phyloP scores from a whole-genome alignment of 2,797 vertebrate species.

The Megalops cyprinoides region DNA sequence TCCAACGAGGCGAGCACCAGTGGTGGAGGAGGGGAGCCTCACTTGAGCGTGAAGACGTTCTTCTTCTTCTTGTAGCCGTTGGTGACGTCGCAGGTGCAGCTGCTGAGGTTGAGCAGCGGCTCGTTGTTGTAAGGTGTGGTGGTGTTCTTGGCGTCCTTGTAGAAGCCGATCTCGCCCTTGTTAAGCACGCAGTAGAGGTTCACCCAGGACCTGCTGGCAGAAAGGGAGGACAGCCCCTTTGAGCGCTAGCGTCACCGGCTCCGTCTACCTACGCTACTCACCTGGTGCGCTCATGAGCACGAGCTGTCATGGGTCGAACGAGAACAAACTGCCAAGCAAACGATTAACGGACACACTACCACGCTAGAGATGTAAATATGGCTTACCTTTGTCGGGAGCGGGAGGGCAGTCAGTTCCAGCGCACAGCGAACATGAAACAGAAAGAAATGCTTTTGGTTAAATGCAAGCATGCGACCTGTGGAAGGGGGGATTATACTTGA shows the following conservation, averaged over 20 bases:
- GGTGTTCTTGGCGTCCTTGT: conserved; percentile 89
- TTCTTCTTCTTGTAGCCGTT: conserved; percentile 97
- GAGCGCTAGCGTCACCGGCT: conserved; percentile 24
- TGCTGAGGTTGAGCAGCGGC: conserved; percentile 82
- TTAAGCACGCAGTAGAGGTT: conserved; percentile 94
- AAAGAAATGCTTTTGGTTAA: conserved; percentile 65
- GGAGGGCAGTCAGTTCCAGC: conserved; percentile 62
- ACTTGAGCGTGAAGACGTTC: conserved; percentile 96
- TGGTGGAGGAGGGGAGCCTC: conserved; percentile 37
- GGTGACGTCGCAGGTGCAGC: conserved; percentile 85
- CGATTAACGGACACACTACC: conserved; percentile 52
- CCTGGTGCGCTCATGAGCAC: conserved; percentile 67
- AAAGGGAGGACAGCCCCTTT: conserved; percentile 14
- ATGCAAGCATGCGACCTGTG: conserved; percentile 41
- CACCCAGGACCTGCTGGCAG: conserved; percentile 88
- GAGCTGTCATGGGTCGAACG: conserved; percentile 57
- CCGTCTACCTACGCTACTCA: conserved; percentile 71
- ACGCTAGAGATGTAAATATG: conserved; percentile 47
- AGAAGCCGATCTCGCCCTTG: conserved; percentile 93
- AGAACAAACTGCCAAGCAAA: conserved; percentile 71
- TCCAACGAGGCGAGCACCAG: background rate
- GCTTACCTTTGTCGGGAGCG: conserved; percentile 78
- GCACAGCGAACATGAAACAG: conserved; percentile 42
- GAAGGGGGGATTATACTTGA: background rate
- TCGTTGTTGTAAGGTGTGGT: conserved; percentile 83